Base-by-base conservation (phyloP, 2,113 vertebrate genomes). In the Eidolon helvum region DNA sequence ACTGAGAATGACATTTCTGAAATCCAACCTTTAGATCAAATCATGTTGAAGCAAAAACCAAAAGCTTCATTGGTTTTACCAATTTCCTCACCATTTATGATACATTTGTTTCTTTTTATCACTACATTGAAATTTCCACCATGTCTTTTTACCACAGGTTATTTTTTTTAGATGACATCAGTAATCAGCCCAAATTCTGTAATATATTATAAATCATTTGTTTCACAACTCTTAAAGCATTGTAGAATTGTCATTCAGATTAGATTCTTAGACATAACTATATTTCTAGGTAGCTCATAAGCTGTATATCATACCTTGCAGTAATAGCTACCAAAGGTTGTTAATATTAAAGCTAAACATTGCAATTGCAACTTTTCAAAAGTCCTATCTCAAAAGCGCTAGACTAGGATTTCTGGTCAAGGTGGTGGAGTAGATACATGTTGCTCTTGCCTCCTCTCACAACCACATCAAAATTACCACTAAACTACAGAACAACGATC, bases 311-410 rank as follows among this genome's bases (percentile, higher is more conserved):
- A 91, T 1, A 91, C 85, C 94, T 96, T 97, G 38, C 75, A 96
- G 65, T 90, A 97, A 97, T 96, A 97, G 93, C 87, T 97, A 95
- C 65, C 91, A 97, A 96, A 97, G 71, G 98, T 98, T 97, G 87
- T 97, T 98, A 98, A 90, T 97, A 72, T 98, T 98, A 95, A 87
- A 95, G 50, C 95, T 98, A 72, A 59, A 87, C 82, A 92, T 96
- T 94, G 94, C 95, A 72, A 96, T 97, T 79, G 66, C 16, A 94
- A 66, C 95, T 98, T 97, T 97, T 98, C 83, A 90, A 97, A 98
- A 96, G 94, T 86, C 74, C 91, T 97, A 97, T 96, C 96, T 97
- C 91, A 61, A 90, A 97, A 98, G 97, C 95, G n/a, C 92, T 95
- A 96, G 93, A 97, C 91, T 86, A 97, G 90, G 98, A 97, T 98